Evolutionary conservation across 2,113 vertebrate species (phyloP).

Genomic region (Leucopternis melanops): DNA sequence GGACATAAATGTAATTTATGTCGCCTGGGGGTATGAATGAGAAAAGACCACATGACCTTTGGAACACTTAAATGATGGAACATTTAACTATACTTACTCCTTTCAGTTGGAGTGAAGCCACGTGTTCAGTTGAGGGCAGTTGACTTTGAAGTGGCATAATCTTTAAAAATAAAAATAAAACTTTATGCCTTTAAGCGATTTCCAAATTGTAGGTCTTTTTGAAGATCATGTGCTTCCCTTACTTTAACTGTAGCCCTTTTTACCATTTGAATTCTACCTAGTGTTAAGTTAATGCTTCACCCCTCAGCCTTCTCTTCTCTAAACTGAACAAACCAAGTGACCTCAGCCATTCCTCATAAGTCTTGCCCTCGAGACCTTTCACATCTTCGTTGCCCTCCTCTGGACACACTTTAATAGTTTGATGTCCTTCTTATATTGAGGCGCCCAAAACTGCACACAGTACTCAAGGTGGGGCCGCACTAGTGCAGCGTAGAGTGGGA

Average conservation of each 20-base stretch:
- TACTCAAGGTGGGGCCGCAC: too few relatives aligned
- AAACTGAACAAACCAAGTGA: too few relatives aligned
- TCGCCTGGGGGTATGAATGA: neutral
- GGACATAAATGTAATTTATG: neutral
- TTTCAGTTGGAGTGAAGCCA: neutral
- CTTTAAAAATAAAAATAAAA: neutral
- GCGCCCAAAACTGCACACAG: too few relatives aligned
- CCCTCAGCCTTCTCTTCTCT: too few relatives aligned
- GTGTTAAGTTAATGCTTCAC: neutral
- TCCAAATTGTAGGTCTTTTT: neutral
- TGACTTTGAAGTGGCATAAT: neutral
- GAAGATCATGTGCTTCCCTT: neutral
- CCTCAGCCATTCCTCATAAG: too few relatives aligned
- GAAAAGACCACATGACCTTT: neutral
- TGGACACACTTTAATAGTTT: too few relatives aligned
- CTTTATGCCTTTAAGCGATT: neutral
- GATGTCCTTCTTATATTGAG: too few relatives aligned
- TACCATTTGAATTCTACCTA: neutral
- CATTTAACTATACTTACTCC: neutral
- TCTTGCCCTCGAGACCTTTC: too few relatives aligned
- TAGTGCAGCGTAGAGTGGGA: too few relatives aligned
- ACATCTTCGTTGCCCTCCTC: too few relatives aligned
- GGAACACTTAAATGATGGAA: neutral
- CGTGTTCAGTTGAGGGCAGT: neutral
- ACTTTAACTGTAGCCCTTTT: neutral